Conservation (phyloP, 2,888 invertebrate species). For the Troglohyphantes excavatus region DNA sequence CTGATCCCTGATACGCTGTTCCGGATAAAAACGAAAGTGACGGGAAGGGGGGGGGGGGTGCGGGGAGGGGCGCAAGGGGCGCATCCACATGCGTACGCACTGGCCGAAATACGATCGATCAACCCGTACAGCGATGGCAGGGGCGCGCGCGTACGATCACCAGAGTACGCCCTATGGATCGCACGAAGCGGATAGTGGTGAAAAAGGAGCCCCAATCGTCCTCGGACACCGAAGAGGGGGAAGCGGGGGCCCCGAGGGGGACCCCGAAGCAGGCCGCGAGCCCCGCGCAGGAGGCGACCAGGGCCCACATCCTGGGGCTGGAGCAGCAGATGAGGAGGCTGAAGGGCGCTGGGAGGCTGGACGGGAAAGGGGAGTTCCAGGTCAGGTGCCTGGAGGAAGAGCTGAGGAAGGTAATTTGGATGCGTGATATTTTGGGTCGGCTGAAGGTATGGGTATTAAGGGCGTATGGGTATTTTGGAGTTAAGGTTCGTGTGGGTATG, state of each 20-base stretch:
- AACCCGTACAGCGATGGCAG: neutral
- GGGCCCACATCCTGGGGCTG: conserved; percentile 53
- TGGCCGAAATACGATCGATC: conserved; percentile 66
- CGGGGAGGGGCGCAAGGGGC: too few species aligned
- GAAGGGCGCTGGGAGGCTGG: conserved; percentile 11
- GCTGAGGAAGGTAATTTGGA: conserved; percentile 72
- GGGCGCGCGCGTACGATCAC: too few species aligned
- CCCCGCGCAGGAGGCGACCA: conserved; percentile 72
- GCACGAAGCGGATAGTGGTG: neutral
- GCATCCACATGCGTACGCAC: conserved; percentile 61
- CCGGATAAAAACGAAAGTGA: too few species aligned
- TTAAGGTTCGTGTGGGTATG: too few species aligned
- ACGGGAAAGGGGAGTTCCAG: conserved; percentile 47
- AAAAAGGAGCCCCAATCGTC: conserved; percentile 38
- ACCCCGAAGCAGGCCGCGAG: conserved; percentile 67
- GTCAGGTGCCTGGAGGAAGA: conserved; percentile 67
- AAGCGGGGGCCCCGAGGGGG: conserved; percentile 11
- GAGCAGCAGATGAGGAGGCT: conserved; percentile 45
- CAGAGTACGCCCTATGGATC: conserved; percentile 45
- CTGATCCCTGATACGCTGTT: neutral
- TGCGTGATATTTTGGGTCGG: too few species aligned
- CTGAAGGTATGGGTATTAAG: too few species aligned
- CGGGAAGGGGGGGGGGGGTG: neutral
- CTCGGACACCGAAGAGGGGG: conserved; percentile 19
- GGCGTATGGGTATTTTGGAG: too few species aligned